Evolutionary conservation across 35 echinoderm and acorn worm genomes (phyloP), one percentile per base, ranked within the genome.

Genomic region (Acanthaster planci): DNA sequence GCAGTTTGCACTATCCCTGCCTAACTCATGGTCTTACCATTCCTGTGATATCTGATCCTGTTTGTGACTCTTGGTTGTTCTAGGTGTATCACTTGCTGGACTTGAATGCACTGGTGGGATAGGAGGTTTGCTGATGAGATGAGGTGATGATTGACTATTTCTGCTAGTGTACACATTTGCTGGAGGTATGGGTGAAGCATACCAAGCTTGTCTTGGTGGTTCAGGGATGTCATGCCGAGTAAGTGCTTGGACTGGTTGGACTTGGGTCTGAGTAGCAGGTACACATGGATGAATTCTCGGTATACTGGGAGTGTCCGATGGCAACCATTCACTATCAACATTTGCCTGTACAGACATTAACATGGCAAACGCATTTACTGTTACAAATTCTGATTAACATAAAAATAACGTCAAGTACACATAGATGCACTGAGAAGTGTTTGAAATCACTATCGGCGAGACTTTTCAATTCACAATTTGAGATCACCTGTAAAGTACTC

Each of bases 191-290:
- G 95, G 40, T 91, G 90, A 79, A 85, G 85, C 89, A 35, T 83
- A 88, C 96, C 96, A 99, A 8, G 96, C 96, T 47, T 99, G 92
- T 10, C 85, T 88, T n/a, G 87, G 87, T 72, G 90, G 94, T 81
- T 80, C 2, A 55, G 79, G 76, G 34, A 82, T 67, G 88, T 92
- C 47, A 89, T 59, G 21, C 82, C 52, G 36, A 82, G 12, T 47
- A 12, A 47, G 4, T 47, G 42, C 42, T 77, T 1, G 91, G 82
- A 15, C 86, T 82, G 72, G 39, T 58, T 18, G 85, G 80, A 40
- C 51, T 93, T 68, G 52, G 10, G 52, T 37, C 19, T 51, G 37
- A 7, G 80, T 85, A 18, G 81, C 67, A 38, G 95, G 95, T 77
- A 93, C 75, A 15, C 76, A 37, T 21, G 95, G 95, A 79, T 98